These are phyloP conservation scores for Aurelia aurita complex sp. Pacific DNA, from an alignment of 30 jellyfish, hydroid and myxozoan species.

Conservation along the genomic window DNA sequence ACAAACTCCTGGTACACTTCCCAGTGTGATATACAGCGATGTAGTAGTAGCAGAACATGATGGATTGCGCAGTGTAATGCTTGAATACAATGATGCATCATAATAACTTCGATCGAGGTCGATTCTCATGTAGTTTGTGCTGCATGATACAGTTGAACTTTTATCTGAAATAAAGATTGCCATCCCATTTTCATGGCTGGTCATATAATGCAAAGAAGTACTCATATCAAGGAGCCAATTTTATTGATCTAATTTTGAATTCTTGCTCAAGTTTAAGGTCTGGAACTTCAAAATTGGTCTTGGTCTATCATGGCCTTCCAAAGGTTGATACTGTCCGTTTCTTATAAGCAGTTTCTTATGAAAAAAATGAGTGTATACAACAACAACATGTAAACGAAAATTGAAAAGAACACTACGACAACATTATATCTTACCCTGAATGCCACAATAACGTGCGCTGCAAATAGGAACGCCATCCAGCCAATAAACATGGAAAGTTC, in stretches of 20 bases:
- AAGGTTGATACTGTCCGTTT: no score
- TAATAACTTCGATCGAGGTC: conserved; percentile 19
- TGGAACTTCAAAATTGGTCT: no score
- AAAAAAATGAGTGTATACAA: no score
- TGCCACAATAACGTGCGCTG: conserved; percentile 76
- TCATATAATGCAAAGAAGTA: no score
- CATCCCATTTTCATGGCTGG: no score
- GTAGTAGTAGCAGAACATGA: conserved; percentile 30
- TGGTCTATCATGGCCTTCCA: no score
- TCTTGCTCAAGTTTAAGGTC: no score
- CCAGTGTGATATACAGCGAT: conserved; percentile 2
- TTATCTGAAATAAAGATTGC: conserved; percentile 5
- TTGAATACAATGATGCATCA: conserved; percentile 15
- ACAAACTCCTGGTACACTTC: conserved; percentile 38
- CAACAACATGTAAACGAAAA: no score
- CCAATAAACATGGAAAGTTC: conserved; percentile 79
- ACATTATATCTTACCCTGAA: conserved; percentile 6
- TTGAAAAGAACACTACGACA: no score
- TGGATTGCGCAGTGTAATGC: conserved; percentile 33
- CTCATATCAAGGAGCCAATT: no score
- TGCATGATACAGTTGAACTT: conserved; percentile 33
- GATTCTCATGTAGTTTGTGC: conserved; percentile 36
- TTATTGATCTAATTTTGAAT: no score
- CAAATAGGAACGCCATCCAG: conserved; percentile 84
- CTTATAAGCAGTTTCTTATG: no score